Base-by-base conservation (phyloP, 2,797 vertebrate species). In the Hephaestus fuliginosus region DNA sequence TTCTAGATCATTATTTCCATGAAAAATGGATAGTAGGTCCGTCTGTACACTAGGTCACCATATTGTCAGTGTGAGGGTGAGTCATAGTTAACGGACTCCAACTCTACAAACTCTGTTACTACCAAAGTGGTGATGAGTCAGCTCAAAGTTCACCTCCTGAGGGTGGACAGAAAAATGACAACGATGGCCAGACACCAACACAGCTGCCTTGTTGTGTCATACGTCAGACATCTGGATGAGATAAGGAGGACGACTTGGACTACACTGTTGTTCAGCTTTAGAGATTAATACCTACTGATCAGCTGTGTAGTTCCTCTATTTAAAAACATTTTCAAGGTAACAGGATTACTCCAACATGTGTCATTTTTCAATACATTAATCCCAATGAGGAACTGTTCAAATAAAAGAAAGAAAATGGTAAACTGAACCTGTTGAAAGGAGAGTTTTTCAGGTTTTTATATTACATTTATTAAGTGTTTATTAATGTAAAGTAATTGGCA, bases 41-140 rank as follows among this genome's bases (percentile, higher is more conserved):
- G 33, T 39, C 8, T 39, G 30, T 39, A 17, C 12, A 1, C 7
- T 25, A 5, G 18, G 63, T 58, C 53, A 49, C n/a, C 72, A 51
- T 14, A 49, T 52, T n/a, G 60, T 73, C 74, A 53, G 2, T 14
- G 46, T 53, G 74, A 62, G 20, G 65, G 15, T 51, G 81, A 88
- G 48, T 92, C 83, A 83, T 61, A 33, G 58, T 11, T 28, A 20
- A 67, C 41, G 1, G 43, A 78, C 49, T 74, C 30, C 72, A 48
- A 13, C 30, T 78, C 62, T 20, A 11, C 52, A 46, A 77, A 55
- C 49, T 12, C 0, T 13, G 5, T n/a, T 20, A 7, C 6, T 12
- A 36, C 12, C 1, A 43, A 52, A 58, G 66, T n/a, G 7, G 17
- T 7, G 56, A 61, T 79, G 83, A 82, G 53, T 74, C 56, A 76